Base-by-base conservation (phyloP, 2,888 invertebrate genomes). In the Caenorhabditis zanzibari region DNA sequence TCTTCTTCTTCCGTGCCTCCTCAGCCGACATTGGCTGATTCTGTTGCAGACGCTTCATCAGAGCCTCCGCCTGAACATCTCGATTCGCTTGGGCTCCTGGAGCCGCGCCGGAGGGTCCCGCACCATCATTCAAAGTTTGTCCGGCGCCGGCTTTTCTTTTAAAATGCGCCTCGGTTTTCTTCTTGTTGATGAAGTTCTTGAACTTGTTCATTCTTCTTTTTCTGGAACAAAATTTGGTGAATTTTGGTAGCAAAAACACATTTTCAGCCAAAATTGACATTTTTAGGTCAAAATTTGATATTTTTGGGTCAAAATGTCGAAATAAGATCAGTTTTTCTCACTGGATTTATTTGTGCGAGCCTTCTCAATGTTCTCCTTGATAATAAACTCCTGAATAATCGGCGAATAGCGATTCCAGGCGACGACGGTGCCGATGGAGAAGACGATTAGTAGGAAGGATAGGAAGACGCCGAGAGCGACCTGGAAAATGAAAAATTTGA, bases 161-260 rank as follows among this genome's bases (percentile, higher is more conserved):
- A 83, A 91, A 91, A 52, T 88, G 87, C 22, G 76, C 81, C 63
- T 91, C 82, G n/a, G 85, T 69, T 64, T 88, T 87, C 66, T 90
- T 90, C 19, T 84, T 83, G 32, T 87, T 87, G 56, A 91, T 66
- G 56, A 90, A 90, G 6, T 87, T 87, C 75, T 90, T 89, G 66
- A 91, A 82, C 26, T 74, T 85, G 41, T 90, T 88, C 90, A 88
- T 89, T 86, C 81, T 68, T 88, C 74, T 82, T 85, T 82, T 44
- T 79, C 81, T 81, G 68, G n/a, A 69, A 74, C 59, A 22, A 22
- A 58, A 19, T 47, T 47, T n/a, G 47, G 47, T 9, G 5, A 19
- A 47, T 19, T 47, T 47, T 47, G 2, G 6, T n/a, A 16, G 44
- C 44, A 5, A 0, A 44, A 44, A 44, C 9, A 38, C n/a, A n/a